Conservation (phyloP, 1,140 invertebrate species). For the Cotesia vestalis region DNA sequence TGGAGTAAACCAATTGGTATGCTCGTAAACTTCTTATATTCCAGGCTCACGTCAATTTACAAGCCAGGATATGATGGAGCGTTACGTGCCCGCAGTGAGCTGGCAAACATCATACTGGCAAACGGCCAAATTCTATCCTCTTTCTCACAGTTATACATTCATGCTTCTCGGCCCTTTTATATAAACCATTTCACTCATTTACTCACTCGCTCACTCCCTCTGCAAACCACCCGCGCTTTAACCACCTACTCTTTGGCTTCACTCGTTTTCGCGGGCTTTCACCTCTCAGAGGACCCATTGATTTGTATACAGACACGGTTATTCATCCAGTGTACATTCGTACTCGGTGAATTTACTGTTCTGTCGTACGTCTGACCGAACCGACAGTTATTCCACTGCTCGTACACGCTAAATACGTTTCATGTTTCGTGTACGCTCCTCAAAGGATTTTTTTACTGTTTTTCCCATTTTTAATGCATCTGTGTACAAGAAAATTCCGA, state of each 20-base stretch:
- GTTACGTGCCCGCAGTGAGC: conserved; percentile 35
- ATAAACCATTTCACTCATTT: no score
- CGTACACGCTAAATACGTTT: neutral
- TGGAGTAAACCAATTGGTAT: conserved; percentile 8
- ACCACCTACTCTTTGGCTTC: neutral
- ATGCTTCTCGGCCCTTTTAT: neutral
- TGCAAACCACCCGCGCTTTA: neutral
- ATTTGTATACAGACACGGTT: conserved; percentile 44
- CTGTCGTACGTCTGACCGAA: conserved; percentile 33
- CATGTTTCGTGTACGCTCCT: neutral
- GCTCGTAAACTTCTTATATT: conserved; percentile 32
- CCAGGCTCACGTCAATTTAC: conserved; percentile 28
- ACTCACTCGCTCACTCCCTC: conserved; percentile 9
- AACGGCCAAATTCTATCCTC: conserved; percentile 41
- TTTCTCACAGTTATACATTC: conserved; percentile 1
- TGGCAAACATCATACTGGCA: conserved; percentile 48
- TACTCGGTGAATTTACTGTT: conserved; percentile 44
- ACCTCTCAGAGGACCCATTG: conserved; percentile 27
- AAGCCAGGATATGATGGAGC: conserved; percentile 38
- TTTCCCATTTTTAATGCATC: no score
- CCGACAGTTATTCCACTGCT: conserved; percentile 22
- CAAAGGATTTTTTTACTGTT: conserved; percentile 3
- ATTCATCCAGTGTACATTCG: conserved; percentile 36
- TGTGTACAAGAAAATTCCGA: no score
- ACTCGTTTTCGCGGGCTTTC: conserved; percentile 6